phyloP scores from a whole-genome alignment of 2,888 invertebrate species.

The Acanthococcus lagerstroemiae region DNA sequence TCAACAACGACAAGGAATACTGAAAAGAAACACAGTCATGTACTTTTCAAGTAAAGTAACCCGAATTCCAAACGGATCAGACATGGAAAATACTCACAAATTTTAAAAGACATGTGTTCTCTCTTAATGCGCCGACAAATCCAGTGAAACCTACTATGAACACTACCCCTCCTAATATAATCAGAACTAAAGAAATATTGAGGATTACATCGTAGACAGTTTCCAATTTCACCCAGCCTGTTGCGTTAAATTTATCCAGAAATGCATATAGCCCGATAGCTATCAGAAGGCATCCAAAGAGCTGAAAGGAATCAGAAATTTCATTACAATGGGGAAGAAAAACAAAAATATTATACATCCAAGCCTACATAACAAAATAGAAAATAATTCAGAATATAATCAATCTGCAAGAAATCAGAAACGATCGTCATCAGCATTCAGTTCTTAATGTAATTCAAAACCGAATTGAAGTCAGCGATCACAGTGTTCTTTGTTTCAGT shows the following conservation, averaged over 20 bases:
- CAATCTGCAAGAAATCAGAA: no score
- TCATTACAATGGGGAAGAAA: no score
- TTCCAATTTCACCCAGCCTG: conserved; percentile 70
- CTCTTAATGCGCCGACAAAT: conserved; percentile 79
- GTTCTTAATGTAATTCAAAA: no score
- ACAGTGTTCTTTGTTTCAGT: no score
- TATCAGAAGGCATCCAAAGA: conserved; percentile 75
- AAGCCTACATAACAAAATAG: no score
- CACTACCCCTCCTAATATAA: conserved; percentile 80
- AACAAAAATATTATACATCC: no score
- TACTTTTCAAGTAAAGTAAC: neutral
- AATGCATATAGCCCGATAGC: conserved; percentile 85
- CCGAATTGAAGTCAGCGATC: no score
- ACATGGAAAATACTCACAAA: conserved; percentile 59
- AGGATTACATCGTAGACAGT: conserved; percentile 76
- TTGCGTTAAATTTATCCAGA: conserved; percentile 84
- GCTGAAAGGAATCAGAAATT: no score
- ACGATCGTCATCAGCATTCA: no score
- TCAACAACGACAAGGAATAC: conserved; percentile 80
- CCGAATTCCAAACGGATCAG: neutral
- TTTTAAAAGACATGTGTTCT: conserved; percentile 84
- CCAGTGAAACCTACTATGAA: conserved; percentile 90
- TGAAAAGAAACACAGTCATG: conserved; percentile 43
- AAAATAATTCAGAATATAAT: no score
- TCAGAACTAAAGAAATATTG: conserved; percentile 81